A percentile compares a stretch with the other conserved stretches of the same genome.
phyloP scores from a whole-genome alignment of 2,797 vertebrate species.

The Notamacropus eugenii region DNA sequence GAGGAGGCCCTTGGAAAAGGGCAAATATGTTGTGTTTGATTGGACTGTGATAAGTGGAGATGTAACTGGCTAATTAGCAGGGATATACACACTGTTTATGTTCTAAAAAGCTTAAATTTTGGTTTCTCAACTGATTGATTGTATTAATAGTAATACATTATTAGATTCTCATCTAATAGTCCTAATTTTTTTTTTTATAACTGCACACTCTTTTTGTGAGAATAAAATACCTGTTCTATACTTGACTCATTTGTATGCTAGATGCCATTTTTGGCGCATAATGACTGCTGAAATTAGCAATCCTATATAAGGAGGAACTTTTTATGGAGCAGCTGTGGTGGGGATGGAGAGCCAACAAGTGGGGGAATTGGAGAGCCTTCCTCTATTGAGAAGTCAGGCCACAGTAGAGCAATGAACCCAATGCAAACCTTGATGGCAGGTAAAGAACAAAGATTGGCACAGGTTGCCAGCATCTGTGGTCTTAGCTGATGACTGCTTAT shows the following conservation, averaged over 20 bases:
- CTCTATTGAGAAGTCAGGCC: background rate
- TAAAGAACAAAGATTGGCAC: background rate
- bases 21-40: background rate
- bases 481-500: background rate
- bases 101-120: background rate
- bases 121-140: background rate
- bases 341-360: background rate
- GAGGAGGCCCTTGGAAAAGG: background rate
- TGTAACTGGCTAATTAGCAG: background rate
- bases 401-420: background rate
- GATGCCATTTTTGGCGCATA: background rate
- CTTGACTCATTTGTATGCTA: background rate
- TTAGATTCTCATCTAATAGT: background rate
- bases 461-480: background rate
- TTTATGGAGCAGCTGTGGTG: background rate
- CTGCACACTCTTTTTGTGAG: background rate
- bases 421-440: background rate
- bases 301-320: background rate
- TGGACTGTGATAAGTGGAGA: background rate
- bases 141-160: background rate
- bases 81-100: background rate
- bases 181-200: background rate
- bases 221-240: background rate
- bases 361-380: background rate
- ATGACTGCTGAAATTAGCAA: background rate